Evolutionary conservation across 35 echinoderm and acorn worm species (phyloP).

Genomic region (Ptychodera flava): DNA sequence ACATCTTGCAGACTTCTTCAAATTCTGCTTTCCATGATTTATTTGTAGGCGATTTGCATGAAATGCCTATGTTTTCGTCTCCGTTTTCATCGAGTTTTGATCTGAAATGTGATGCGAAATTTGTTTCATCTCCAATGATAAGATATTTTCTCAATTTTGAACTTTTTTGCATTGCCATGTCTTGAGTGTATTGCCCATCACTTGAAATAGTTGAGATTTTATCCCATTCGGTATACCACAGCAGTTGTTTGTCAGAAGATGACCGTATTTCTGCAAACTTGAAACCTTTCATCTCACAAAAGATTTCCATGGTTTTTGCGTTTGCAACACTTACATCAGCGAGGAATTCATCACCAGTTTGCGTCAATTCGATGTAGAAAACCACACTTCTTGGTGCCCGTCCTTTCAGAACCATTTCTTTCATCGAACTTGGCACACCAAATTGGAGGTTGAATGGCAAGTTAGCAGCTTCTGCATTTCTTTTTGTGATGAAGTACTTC

Average conservation of each 20-base stretch:
- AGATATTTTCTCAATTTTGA: not conserved
- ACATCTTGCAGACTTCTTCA: not conserved
- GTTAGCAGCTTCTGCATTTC: slow-evolving; percentile 59
- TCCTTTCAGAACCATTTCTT: slow-evolving; percentile 71
- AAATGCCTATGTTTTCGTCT: not conserved
- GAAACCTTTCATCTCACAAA: slow-evolving; percentile 42
- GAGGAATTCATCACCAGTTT: slow-evolving; percentile 20
- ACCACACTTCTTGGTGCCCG: slow-evolving; percentile 56
- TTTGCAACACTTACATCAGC: slow-evolving; percentile 77
- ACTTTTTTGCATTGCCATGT: not conserved
- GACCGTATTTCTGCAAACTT: not conserved
- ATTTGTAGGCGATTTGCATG: not conserved
- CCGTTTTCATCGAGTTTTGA: not conserved
- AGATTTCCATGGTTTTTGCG: slow-evolving; percentile 68
- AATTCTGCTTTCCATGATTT: not conserved
- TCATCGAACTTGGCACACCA: slow-evolving; percentile 71
- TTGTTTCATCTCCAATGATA: not conserved
- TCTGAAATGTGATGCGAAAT: not conserved
- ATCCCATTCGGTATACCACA: not conserved
- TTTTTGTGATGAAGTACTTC: slow-evolving; percentile 71
- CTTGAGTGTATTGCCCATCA: not conserved
- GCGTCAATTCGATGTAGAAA: slow-evolving; percentile 57
- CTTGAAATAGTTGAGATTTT: not conserved
- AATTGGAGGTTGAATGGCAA: slow-evolving; percentile 61
- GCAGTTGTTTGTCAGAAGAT: not conserved